Conservation (phyloP, 2,888 invertebrate species). For the Ophion ellenae region DNA sequence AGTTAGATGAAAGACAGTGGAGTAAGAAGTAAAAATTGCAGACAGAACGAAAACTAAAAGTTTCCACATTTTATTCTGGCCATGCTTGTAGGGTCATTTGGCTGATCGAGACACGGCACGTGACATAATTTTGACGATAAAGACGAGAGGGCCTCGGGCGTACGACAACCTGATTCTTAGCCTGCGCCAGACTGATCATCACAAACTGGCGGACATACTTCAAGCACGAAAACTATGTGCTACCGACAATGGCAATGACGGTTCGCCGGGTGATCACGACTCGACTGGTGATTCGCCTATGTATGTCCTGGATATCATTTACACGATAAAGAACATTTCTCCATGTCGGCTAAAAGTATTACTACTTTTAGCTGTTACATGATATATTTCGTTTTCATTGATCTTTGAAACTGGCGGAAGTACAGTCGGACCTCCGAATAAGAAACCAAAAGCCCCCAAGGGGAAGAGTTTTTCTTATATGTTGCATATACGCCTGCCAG, state of each 20-base stretch:
- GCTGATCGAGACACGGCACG: slow-evolving; percentile 65
- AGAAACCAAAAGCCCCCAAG: too few relatives aligned
- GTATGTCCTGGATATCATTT: not conserved
- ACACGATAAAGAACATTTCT: not conserved
- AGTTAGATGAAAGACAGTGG: not conserved
- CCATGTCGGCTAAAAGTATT: too few relatives aligned
- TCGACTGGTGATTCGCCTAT: not conserved
- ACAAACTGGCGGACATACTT: slow-evolving; percentile 72
- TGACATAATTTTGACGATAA: slow-evolving; percentile 76
- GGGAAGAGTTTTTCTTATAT: too few relatives aligned
- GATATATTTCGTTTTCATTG: too few relatives aligned
- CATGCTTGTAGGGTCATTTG: slow-evolving; percentile 71
- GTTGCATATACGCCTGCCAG: too few relatives aligned
- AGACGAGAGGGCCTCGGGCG: slow-evolving; percentile 80
- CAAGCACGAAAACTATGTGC: slow-evolving; percentile 28
- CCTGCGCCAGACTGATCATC: slow-evolving; percentile 74
- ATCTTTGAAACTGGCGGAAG: too few relatives aligned
- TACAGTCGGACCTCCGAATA: too few relatives aligned
- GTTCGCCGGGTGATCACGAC: not conserved
- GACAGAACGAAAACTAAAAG: not conserved
- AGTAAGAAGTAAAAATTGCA: not conserved
- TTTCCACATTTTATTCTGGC: not conserved
- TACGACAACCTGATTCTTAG: slow-evolving; percentile 76
- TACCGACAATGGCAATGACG: not conserved
- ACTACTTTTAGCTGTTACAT: too few relatives aligned